Conservation (phyloP, 2,113 vertebrate genomes). For the Pyrgilauda ruficollis region DNA sequence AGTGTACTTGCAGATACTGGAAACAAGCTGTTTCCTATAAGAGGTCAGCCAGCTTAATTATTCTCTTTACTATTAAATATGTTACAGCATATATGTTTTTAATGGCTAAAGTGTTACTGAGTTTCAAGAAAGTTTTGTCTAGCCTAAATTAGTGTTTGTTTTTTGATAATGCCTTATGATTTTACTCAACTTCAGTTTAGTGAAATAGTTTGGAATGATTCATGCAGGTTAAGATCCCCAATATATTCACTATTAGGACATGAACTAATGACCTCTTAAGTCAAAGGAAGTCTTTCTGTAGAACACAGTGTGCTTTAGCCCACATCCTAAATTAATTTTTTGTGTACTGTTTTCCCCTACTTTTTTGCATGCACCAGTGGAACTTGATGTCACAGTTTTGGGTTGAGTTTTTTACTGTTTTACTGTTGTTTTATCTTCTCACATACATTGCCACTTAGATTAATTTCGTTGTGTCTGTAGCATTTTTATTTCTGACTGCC, state of each 20-base stretch:
- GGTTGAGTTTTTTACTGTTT: background rate
- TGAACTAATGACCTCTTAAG: background rate
- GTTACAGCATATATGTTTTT: background rate
- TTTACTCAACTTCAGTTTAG: background rate
- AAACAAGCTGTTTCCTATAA: background rate
- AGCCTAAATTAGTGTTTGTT: background rate
- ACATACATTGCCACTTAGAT: background rate
- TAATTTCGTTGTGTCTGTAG: background rate
- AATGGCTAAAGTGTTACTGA: background rate
- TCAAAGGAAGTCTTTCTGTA: background rate
- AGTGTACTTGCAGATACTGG: background rate
- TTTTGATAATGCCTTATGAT: background rate
- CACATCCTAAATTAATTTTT: background rate
- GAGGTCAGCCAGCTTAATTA: background rate
- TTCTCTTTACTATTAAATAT: background rate
- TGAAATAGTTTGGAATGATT: background rate
- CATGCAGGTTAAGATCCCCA: background rate
- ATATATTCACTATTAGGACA: background rate
- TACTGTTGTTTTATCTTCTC: background rate
- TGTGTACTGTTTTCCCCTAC: background rate
- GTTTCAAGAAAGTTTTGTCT: background rate
- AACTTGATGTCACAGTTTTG: background rate
- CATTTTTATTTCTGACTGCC: slow-evolving; percentile 4
- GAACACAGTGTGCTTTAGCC: background rate
- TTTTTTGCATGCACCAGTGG: background rate